phyloP scores from a whole-genome alignment of 2,888 invertebrate species.

The Cistogaster globosa region DNA sequence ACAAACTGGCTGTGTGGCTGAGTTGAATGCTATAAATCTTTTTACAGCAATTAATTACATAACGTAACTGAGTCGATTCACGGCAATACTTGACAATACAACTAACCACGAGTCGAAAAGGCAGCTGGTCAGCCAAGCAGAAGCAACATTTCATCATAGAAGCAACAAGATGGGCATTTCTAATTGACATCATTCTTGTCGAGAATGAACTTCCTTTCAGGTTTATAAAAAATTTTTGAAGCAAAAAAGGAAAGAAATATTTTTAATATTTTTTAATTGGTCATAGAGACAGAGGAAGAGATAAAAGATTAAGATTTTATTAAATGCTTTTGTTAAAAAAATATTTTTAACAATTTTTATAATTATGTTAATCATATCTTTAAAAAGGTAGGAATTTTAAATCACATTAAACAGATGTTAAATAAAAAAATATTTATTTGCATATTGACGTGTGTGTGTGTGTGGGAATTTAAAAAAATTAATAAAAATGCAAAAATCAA shows the following conservation, averaged over 20 bases:
- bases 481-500: not conserved
- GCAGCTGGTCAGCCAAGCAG: slow-evolving; percentile 5
- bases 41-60: slow-evolving; percentile 65
- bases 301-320: too few species aligned
- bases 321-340: too few species aligned
- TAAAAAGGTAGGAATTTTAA: too few species aligned
- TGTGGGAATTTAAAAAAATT: too few species aligned
- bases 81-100: slow-evolving; percentile 26
- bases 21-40: slow-evolving; percentile 63
- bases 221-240: not conserved
- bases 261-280: not conserved
- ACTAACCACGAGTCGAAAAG: not conserved
- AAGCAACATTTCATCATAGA: slow-evolving; percentile 45
- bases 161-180: slow-evolving; percentile 65
- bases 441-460: too few species aligned
- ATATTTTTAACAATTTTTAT: too few species aligned
- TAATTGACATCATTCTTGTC: slow-evolving; percentile 69
- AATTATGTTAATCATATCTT: too few species aligned
- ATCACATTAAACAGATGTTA: too few species aligned
- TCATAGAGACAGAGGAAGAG: too few species aligned
- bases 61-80: slow-evolving; percentile 65
- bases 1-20: slow-evolving; percentile 39
- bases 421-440: too few species aligned
- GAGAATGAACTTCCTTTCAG: slow-evolving; percentile 58
- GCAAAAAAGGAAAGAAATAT: not conserved